Evolutionary conservation across 2,797 vertebrate genomes (phyloP).

Genomic region (Girardinus metallicus): DNA sequence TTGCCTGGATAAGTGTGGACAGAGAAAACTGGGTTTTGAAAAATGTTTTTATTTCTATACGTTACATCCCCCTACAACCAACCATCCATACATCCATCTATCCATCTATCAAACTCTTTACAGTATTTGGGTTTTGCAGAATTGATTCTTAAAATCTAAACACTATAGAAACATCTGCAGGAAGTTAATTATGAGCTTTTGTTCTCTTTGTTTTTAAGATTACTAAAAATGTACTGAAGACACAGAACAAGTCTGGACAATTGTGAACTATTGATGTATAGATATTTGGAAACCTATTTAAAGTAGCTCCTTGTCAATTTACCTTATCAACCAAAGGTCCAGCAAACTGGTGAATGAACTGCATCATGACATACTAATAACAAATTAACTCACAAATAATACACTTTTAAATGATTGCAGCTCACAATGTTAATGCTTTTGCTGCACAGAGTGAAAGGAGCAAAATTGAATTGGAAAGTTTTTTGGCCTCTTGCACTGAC

Average conservation of each 20-base stretch:
- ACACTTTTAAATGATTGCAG: background rate
- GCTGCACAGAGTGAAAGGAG: background rate
- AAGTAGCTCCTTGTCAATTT: background rate
- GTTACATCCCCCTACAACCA: too few relatives aligned
- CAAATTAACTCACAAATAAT: background rate
- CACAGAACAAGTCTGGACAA: background rate
- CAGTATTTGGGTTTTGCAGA: background rate
- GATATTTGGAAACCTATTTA: background rate
- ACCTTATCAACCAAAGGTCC: background rate
- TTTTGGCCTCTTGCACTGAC: background rate
- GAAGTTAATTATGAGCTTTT: background rate
- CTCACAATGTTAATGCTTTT: background rate
- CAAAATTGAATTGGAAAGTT: background rate
- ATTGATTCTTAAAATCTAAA: background rate
- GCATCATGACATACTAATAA: background rate
- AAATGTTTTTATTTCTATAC: background rate
- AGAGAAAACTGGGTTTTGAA: background rate
- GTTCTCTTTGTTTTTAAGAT: background rate
- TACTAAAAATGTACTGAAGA: background rate
- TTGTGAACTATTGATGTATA: background rate
- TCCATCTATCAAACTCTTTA: background rate
- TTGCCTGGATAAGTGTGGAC: background rate
- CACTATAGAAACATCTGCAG: background rate
- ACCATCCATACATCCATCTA: background rate
- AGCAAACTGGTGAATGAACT: background rate